Percentiles rank a stretch among this genome's conserved stretches.
Evolutionary conservation across 64 coral and sea anemone species (phyloP).

Genomic region (Trachythela sp.): DNA sequence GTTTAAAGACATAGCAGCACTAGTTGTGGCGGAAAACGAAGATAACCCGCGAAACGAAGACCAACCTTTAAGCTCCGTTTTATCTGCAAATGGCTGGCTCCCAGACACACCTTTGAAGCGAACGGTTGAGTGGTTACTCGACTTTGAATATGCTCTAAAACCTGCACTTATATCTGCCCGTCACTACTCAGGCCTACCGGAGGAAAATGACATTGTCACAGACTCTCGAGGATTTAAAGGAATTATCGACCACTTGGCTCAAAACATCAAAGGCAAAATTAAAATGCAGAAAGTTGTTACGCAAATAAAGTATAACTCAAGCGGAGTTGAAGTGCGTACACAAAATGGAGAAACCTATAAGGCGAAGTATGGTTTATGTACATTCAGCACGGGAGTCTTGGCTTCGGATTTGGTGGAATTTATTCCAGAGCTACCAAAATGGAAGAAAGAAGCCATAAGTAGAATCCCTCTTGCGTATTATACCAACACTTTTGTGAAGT

Average conservation of each 20-base stretch:
- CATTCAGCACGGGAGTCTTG: slow-evolving; percentile 66
- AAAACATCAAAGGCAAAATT: slow-evolving; percentile 43
- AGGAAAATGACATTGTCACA: slow-evolving; percentile 31
- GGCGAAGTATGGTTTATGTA: slow-evolving; percentile 69
- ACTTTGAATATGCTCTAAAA: slow-evolving; percentile 7
- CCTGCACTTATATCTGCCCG: not conserved
- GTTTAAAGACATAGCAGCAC: not conserved
- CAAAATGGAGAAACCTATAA: slow-evolving; percentile 34
- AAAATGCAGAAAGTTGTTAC: slow-evolving; percentile 32
- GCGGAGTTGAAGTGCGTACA: not conserved
- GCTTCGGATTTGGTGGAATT: slow-evolving; percentile 40
- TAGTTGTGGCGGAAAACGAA: not conserved
- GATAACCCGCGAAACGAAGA: not conserved
- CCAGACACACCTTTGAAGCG: not conserved
- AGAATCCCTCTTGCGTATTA: slow-evolving; percentile 36
- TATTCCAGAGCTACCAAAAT: slow-evolving; percentile 48
- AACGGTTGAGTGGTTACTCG: not conserved
- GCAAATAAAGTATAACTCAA: not conserved
- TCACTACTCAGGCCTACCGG: not conserved
- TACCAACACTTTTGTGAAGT: slow-evolving; percentile 63
- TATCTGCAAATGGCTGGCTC: not conserved
- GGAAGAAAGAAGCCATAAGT: slow-evolving; percentile 65
- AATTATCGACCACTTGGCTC: slow-evolving; percentile 35
- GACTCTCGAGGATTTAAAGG: slow-evolving; percentile 37
- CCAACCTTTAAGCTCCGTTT: not conserved